phyloP scores from a whole-genome alignment of 2,888 invertebrate species.

The Folsomia candida region DNA sequence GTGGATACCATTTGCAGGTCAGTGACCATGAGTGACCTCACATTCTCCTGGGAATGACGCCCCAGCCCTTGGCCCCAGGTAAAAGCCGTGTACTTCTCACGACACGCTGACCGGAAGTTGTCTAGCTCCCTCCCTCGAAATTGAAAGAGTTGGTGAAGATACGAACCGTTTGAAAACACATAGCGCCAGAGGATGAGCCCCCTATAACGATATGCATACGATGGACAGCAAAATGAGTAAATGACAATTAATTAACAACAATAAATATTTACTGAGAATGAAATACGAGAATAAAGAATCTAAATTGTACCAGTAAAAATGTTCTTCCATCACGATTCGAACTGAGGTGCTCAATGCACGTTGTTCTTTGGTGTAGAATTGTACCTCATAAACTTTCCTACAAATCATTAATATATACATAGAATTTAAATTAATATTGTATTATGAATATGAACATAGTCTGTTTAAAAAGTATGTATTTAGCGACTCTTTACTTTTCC shows the following conservation, averaged over 20 bases:
- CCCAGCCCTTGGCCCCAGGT: constrained; percentile 45
- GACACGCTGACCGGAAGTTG: background rate
- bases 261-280: too few relatives aligned
- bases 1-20: constrained; percentile 25
- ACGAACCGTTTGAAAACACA: constrained; percentile 7
- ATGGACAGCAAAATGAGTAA: background rate
- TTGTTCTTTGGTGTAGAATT: constrained; percentile 16
- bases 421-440: background rate
- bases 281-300: too few relatives aligned
- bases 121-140: background rate
- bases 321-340: constrained; percentile 53
- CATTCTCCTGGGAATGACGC: constrained; percentile 35
- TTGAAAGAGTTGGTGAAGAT: background rate
- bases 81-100: background rate
- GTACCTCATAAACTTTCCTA: constrained; percentile 10
- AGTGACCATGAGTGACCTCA: constrained; percentile 27
- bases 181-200: constrained; percentile 32
- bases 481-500: background rate
- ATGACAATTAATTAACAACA: background rate
- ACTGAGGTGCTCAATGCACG: constrained; percentile 19
- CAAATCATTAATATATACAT: too few relatives aligned
- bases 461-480: too few relatives aligned
- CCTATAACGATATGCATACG: background rate
- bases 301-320: constrained; percentile 55
- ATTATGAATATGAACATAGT: background rate